Conservation (phyloP, 2,797 vertebrate species). For the Coendou prehensilis region DNA sequence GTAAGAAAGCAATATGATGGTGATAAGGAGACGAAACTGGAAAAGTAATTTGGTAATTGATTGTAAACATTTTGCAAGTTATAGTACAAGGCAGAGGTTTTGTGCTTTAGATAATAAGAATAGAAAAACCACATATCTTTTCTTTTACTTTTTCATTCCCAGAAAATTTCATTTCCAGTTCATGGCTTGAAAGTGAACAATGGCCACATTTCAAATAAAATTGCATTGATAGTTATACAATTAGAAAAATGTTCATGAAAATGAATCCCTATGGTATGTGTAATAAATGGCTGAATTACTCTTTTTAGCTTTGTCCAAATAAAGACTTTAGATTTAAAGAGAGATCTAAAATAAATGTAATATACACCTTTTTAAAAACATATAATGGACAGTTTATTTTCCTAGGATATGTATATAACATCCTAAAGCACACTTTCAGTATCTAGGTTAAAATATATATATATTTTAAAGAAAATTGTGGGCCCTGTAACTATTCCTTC, state of each 20-base stretch:
- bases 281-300: neutral
- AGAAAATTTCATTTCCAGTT: neutral
- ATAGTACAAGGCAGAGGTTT: neutral
- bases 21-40: neutral
- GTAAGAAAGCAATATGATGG: neutral
- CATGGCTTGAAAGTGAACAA: neutral
- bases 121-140: neutral
- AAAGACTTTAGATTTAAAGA: neutral
- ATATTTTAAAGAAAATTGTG: neutral
- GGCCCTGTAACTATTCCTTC: neutral
- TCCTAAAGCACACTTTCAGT: neutral
- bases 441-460: neutral
- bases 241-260: neutral
- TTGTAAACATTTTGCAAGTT: neutral
- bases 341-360: neutral
- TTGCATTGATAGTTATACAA: neutral
- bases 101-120: neutral
- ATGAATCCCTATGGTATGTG: neutral
- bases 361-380: neutral
- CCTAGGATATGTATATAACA: neutral
- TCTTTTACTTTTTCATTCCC: neutral
- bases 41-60: neutral
- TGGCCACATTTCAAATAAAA: neutral
- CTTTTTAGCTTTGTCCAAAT: neutral
- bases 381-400: neutral